Conservation (phyloP, 1,140 invertebrate species). For the Monomorium pharaonis region DNA sequence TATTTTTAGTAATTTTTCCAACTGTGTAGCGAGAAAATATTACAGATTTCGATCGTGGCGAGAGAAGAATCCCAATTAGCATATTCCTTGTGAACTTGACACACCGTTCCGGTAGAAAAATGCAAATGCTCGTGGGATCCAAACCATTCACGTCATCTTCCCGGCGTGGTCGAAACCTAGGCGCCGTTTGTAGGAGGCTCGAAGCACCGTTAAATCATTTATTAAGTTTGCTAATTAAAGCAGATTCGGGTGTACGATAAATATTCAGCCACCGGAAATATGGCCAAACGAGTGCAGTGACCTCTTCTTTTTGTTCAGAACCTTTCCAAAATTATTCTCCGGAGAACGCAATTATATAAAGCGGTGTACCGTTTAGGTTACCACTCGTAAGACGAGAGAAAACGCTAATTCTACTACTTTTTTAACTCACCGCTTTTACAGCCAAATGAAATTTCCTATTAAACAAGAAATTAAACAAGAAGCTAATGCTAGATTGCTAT, state of each 20-base stretch:
- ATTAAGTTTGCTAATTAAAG: conserved; percentile 67
- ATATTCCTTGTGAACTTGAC: conserved; percentile 57
- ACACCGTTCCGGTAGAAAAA: conserved; percentile 55
- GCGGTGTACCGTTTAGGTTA: not conserved
- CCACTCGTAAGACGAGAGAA: not conserved
- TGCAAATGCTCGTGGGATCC: conserved; percentile 74
- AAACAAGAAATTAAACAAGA: not conserved
- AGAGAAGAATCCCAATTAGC: conserved; percentile 31
- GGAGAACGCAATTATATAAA: not conserved
- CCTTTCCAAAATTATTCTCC: not conserved
- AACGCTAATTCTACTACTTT: not conserved
- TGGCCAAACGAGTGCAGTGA: conserved; percentile 6
- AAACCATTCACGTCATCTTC: conserved; percentile 43
- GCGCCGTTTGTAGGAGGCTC: conserved; percentile 42
- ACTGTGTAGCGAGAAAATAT: conserved; percentile 7
- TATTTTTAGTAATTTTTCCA: too few species aligned
- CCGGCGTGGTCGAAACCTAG: conserved; percentile 38
- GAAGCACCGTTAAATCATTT: conserved; percentile 67
- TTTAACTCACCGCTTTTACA: not conserved
- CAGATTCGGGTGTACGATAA: conserved; percentile 49
- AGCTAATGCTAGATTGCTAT: not conserved
- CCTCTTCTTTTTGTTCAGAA: not conserved
- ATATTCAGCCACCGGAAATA: not conserved
- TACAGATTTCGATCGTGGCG: not conserved
- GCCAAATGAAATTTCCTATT: not conserved